Evolutionary conservation across 2,113 vertebrate genomes (phyloP).

Genomic region (Pachycephala philippinensis): DNA sequence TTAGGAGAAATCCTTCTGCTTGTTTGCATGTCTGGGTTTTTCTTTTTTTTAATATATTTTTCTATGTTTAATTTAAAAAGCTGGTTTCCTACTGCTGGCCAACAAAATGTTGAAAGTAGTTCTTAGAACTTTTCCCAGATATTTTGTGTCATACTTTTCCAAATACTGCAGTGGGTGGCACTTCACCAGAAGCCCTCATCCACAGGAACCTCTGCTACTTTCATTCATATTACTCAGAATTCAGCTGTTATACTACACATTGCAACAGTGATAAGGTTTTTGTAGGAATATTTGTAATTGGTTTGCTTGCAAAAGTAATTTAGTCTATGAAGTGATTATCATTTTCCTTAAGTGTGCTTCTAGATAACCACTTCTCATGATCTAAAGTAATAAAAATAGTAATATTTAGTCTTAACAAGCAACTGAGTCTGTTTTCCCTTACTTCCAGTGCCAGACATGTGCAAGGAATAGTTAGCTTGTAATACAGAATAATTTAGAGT

Average conservation of each 20-base stretch:
- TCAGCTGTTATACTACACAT: background rate
- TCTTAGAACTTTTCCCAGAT: background rate
- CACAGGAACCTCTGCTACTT: background rate
- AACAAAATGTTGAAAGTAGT: background rate
- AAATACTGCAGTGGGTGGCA: background rate
- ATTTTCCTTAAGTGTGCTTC: constrained; percentile 17
- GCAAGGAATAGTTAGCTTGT: background rate
- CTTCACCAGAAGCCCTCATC: background rate
- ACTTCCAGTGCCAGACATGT: background rate
- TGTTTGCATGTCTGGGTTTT: background rate
- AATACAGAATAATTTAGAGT: background rate
- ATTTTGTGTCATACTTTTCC: background rate
- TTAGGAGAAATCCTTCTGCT: background rate
- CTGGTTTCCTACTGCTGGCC: background rate
- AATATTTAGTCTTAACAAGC: background rate
- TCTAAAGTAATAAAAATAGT: background rate
- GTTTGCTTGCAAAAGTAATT: constrained; percentile 21
- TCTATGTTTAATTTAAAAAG: background rate
- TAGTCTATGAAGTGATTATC: background rate
- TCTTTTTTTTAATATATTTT: background rate
- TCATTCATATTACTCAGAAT: background rate
- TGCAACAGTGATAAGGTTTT: background rate
- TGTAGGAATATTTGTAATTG: constrained; percentile 3
- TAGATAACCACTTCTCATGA: background rate
- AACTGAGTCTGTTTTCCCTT: background rate